Conservation (phyloP, 2,888 invertebrate species). For the Hoplodrina ambigua region DNA sequence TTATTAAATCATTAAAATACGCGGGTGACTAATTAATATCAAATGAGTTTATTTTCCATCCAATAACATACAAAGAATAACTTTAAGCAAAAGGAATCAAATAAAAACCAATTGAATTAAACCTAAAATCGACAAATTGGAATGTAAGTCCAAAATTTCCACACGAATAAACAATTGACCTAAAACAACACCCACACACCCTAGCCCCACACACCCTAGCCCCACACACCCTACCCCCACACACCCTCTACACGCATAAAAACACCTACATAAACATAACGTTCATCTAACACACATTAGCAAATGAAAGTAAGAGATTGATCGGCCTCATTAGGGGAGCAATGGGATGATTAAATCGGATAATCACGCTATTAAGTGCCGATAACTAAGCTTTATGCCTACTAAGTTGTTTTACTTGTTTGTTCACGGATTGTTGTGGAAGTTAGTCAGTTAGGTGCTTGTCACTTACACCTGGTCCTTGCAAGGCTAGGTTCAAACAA, state of each 20-base stretch:
- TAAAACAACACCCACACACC: slow-evolving; percentile 4
- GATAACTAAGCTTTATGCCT: slow-evolving; percentile 12
- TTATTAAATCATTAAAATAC: no score
- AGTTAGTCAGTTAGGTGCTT: background rate
- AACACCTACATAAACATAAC: background rate
- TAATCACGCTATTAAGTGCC: slow-evolving; percentile 32
- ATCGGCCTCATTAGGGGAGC: slow-evolving; percentile 38
- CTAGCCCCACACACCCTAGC: background rate
- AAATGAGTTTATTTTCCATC: no score
- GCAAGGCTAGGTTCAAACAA: no score
- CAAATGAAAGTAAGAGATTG: slow-evolving; percentile 53
- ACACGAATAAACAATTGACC: slow-evolving; percentile 6
- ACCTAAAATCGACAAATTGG: slow-evolving; percentile 17
- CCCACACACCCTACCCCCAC: background rate
- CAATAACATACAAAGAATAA: no score
- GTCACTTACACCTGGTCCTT: no score
- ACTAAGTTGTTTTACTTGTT: slow-evolving; percentile 17
- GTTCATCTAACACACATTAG: slow-evolving; percentile 41
- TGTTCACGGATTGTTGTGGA: slow-evolving; percentile 1
- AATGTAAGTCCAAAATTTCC: background rate
- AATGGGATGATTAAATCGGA: slow-evolving; percentile 39
- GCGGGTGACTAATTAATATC: no score
- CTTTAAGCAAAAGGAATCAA: no score
- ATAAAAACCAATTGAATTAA: slow-evolving; percentile 6
- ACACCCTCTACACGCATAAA: no score